Base-by-base conservation (phyloP, 2,888 invertebrate species). In the Trichopoda pennipes region DNA sequence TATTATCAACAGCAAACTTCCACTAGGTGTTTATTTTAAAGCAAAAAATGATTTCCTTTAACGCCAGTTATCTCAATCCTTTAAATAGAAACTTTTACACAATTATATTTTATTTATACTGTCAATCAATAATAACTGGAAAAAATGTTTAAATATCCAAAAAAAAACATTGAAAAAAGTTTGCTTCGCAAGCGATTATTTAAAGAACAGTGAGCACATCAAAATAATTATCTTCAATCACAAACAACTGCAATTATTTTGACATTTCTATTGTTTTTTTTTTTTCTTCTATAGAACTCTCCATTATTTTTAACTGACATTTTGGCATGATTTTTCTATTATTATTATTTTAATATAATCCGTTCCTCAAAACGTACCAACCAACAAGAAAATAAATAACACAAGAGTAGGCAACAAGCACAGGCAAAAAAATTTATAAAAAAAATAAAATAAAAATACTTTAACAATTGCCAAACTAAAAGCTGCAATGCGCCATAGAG, bases 191-290 rank as follows among this genome's bases (percentile, higher is more conserved):
- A 53, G 42, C 58, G 42, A 9, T 56, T 56, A 55, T 74, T 17
- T 64, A 72, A 12, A 38, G 12, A 12, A 38, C 38, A 17, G n/a
- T 14, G 10, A 63, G 17, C 28, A 69, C 32, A 76, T 68, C 82
- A 75, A 60, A 79, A 68, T 72, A 82, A 82, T 82, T 82, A 79
- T 79, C 79, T 79, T 75, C 82, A 79, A 76, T 79, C 79, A 79
- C 49, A 79, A 79, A 79, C 76, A 79, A 79, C 75, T 82, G 84
- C 84, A 83, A 83, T 85, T 85, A 82, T 84, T 77, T 81, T 85
- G 82, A 81, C 85, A 83, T 80, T 84, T 84, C 80, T 55, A 82
- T 77, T 69, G 42, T 44, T 28, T 51, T 61, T 53, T 49, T 17
- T 77, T 70, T 0, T 38, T 23, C 28, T n/a, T 28, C 23, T 28